Evolutionary conservation across 2,113 vertebrate genomes (phyloP).

Genomic region (Ictalurus furcatus): DNA sequence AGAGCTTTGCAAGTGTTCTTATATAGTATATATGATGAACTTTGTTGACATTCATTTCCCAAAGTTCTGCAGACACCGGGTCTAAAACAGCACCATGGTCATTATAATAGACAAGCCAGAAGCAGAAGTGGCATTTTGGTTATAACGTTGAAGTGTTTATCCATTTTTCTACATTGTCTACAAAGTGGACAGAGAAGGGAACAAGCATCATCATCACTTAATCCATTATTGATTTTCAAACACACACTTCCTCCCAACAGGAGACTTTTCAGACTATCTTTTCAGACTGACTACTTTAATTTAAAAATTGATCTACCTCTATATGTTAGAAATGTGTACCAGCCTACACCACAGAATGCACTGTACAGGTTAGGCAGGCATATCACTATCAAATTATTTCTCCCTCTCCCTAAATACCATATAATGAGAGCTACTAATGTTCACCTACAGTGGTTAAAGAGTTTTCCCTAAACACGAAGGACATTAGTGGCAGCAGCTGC

Average conservation of each 20-base stretch:
- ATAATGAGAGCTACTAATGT: constrained; percentile 10
- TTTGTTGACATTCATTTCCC: neutral
- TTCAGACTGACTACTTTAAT: neutral
- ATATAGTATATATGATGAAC: neutral
- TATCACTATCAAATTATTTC: constrained; percentile 4
- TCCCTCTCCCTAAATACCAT: neutral
- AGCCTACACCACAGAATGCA: neutral
- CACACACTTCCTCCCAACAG: neutral
- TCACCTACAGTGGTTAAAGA: constrained; percentile 9
- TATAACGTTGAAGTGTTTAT: neutral
- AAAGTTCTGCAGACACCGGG: neutral
- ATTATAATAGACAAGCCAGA: neutral
- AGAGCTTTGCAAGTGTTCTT: neutral
- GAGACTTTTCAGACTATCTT: neutral
- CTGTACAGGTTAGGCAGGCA: neutral
- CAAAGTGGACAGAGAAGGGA: neutral
- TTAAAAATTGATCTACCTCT: neutral
- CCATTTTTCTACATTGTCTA: neutral
- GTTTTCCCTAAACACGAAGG: constrained; percentile 4
- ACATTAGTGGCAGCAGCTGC: constrained; percentile 28
- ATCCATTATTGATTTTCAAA: constrained; percentile 21
- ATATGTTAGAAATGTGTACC: neutral
- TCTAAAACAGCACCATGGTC: neutral
- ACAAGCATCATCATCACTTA: neutral
- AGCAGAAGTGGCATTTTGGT: neutral